Conservation (phyloP, 2,888 invertebrate genomes). For the Eilema griseolum region DNA sequence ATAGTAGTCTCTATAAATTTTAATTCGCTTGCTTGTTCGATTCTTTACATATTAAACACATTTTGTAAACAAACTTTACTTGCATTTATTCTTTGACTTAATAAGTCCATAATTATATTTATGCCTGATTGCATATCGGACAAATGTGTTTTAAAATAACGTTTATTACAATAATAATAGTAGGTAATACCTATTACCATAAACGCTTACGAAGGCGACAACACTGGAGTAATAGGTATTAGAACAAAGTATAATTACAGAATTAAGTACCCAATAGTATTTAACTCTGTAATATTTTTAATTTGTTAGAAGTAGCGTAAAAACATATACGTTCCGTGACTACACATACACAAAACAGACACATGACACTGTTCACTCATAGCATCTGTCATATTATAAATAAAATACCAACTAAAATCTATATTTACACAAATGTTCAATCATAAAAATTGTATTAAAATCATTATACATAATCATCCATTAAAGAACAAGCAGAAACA, state of each 20-base stretch:
- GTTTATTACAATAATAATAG: slow-evolving; percentile 34
- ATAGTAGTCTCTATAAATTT: too few relatives aligned
- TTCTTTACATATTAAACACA: not conserved
- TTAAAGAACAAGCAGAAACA: slow-evolving; percentile 54
- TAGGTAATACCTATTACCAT: slow-evolving; percentile 17
- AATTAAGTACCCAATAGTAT: slow-evolving; percentile 29
- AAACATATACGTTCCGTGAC: slow-evolving; percentile 34
- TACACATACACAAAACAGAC: slow-evolving; percentile 51
- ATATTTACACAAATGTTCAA: slow-evolving; percentile 81
- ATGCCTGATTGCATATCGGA: slow-evolving; percentile 28
- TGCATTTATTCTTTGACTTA: not conserved
- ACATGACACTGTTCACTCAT: slow-evolving; percentile 53
- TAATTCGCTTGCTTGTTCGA: too few relatives aligned
- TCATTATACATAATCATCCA: slow-evolving; percentile 66
- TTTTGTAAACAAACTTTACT: too few relatives aligned
- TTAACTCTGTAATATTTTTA: slow-evolving; percentile 28
- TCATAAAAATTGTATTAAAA: slow-evolving; percentile 61
- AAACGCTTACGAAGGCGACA: slow-evolving; percentile 31
- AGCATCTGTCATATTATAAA: slow-evolving; percentile 63
- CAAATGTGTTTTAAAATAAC: slow-evolving; percentile 29
- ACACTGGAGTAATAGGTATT: slow-evolving; percentile 29
- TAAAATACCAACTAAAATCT: slow-evolving; percentile 75
- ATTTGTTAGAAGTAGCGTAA: slow-evolving; percentile 59
- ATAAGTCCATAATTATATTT: slow-evolving; percentile 24
- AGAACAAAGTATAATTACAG: slow-evolving; percentile 44